These are phyloP conservation scores for Indicator maculatus DNA, from an alignment of 2,113 vertebrate species.

Conservation along the genomic window DNA sequence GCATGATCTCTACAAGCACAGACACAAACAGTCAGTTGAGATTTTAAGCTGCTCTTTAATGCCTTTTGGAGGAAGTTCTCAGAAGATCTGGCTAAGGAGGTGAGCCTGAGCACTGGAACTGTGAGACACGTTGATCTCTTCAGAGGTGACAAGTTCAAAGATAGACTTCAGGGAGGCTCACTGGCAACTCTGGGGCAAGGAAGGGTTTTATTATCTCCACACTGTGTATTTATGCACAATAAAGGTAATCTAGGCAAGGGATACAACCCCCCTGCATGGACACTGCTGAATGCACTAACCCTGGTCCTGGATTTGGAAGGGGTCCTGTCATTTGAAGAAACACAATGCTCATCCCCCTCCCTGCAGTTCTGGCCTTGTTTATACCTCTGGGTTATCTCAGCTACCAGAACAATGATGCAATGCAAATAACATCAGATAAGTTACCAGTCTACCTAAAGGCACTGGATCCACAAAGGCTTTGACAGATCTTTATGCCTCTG, in stretches of 20 bases:
- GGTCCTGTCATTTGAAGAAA: not conserved
- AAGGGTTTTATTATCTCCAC: not conserved
- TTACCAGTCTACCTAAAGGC: not conserved
- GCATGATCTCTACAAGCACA: not conserved
- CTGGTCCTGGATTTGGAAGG: not conserved
- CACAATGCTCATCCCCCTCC: not conserved
- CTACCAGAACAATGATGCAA: not conserved
- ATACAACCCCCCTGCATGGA: accelerated
- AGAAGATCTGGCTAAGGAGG: not conserved
- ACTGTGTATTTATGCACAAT: not conserved
- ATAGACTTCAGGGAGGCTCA: not conserved
- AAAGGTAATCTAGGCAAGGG: not conserved
- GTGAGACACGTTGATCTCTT: not conserved
- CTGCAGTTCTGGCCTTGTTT: not conserved
- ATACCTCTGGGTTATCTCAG: not conserved
- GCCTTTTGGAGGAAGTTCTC: not conserved
- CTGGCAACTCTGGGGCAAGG: not conserved
- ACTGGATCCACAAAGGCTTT: not conserved
- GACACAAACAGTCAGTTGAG: not conserved
- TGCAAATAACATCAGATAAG: not conserved
- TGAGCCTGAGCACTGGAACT: not conserved
- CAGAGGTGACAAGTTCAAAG: not conserved
- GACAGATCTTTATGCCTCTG: not conserved
- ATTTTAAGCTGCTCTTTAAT: not conserved
- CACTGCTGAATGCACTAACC: accelerated